Percentiles rank a stretch among this genome's conserved stretches.
Conservation (phyloP, 2,888 invertebrate genomes). For the Cephus sareptanus region DNA sequence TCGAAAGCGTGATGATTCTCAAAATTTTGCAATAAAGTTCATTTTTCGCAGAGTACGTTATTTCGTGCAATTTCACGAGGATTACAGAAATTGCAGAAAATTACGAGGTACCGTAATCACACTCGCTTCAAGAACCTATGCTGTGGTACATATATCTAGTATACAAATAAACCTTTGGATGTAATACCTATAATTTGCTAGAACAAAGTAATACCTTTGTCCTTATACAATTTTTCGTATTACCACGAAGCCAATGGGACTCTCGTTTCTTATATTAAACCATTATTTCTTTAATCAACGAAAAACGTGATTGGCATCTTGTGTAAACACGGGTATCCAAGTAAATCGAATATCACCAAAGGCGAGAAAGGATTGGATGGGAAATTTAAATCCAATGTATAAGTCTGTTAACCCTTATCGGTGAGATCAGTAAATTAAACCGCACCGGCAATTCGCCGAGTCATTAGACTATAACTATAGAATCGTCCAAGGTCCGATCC, state of each 20-base stretch:
- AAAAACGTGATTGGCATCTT: neutral
- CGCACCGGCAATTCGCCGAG: slow-evolving; percentile 27
- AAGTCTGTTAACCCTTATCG: neutral
- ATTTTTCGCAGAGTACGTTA: neutral
- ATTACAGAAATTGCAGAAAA: neutral
- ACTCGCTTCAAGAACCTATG: neutral
- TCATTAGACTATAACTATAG: slow-evolving; percentile 39
- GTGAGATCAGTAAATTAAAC: neutral
- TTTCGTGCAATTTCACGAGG: neutral
- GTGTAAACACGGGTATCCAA: neutral
- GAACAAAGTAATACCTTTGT: neutral
- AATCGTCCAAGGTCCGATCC: slow-evolving; percentile 34
- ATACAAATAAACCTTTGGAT: neutral
- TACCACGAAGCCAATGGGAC: neutral
- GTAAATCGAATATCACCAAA: neutral
- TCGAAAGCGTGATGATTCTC: neutral
- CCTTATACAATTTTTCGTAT: neutral
- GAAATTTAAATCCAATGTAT: neutral
- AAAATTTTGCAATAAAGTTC: neutral
- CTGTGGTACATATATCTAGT: neutral
- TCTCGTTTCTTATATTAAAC: neutral
- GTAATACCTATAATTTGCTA: neutral
- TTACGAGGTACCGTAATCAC: neutral
- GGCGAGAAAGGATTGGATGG: neutral
- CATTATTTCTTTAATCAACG: neutral